Percentiles rank a stretch among this genome's conserved stretches.
Evolutionary conservation across 2,888 invertebrate genomes (phyloP).

Genomic region (Oscheius sp.): DNA sequence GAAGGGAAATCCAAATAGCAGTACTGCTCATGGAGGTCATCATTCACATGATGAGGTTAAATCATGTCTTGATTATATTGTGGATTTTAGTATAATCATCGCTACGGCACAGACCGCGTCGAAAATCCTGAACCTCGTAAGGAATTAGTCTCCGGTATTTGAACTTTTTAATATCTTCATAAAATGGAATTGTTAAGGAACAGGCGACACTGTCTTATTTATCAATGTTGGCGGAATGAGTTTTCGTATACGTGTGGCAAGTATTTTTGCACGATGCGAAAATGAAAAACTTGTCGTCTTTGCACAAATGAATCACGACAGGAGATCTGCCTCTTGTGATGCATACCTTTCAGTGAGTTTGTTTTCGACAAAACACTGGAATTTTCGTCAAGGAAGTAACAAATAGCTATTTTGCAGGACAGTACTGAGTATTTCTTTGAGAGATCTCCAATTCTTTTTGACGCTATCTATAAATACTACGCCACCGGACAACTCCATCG

Average conservation of each 20-base stretch:
- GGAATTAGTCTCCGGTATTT: constrained; percentile 8
- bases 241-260: constrained; percentile 48
- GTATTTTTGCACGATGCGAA: constrained; percentile 49
- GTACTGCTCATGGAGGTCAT: not conserved
- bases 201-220: constrained; percentile 51
- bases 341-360: constrained; percentile 48
- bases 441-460: constrained; percentile 63
- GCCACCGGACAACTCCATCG: constrained; percentile 58
- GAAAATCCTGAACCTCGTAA: constrained; percentile 13
- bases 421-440: constrained; percentile 69
- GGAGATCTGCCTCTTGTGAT: constrained; percentile 45
- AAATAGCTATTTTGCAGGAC: constrained; percentile 38
- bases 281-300: constrained; percentile 49
- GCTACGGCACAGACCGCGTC: not conserved
- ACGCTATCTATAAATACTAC: constrained; percentile 66
- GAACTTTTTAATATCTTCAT: not conserved
- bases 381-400: not conserved
- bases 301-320: constrained; percentile 51
- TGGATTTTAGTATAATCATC: constrained; percentile 2
- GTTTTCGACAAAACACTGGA: not conserved
- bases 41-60: constrained; percentile 18
- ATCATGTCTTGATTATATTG: too few species aligned
- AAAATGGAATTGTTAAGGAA: constrained; percentile 32
- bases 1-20: constrained; percentile 42
- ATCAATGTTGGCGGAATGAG: constrained; percentile 58